Base-by-base conservation (phyloP, 2,113 vertebrate genomes). In the Arothron firmamentum region DNA sequence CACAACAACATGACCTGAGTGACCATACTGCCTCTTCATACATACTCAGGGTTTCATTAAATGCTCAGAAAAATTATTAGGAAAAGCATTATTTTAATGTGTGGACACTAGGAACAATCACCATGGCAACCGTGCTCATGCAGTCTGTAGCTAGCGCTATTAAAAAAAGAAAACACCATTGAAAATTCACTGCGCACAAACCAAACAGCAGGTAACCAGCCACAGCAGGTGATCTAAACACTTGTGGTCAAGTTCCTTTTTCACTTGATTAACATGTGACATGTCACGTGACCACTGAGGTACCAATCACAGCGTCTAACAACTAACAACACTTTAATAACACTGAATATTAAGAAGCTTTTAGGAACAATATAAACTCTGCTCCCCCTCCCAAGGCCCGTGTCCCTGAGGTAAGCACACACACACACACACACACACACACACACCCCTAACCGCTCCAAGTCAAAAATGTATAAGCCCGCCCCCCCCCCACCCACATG, bases 381-480 rank as follows among this genome's bases (percentile, higher is more conserved):
- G 75, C 58, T 79, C 16, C 43, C 15, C 42, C 43, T 4, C 42
- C 62, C 70, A 31, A 23, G 28, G 28, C 5, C 28, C 62, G 20
- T 6, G 46, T 71, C 71, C 70, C 83, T 62, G 69, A 74, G 76
- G 82, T 75, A 67, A 81, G 74, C 77, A 82, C 85, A 86, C 86
- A 83, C 64, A 81, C 66, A n/a, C 77, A 82, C 85, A 86, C 77
- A 82, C 85, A 86, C 77, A 82, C 85, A 86, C 77, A 82, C 85
- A 86, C 86, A 83, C 64, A 81, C 66, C 78, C 74, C 74, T 62
- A 84, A 74, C 73, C 38, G 63, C 70, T 87, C 72, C 84, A 88
- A 89, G 88, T 88, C 88, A 89, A 81, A 86, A 79, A 81, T 65
- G 71, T 63, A 59, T 75, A 77, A 85, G 85, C n/a, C n/a, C n/a